Evolutionary conservation across 2,113 vertebrate genomes (phyloP), one percentile per base, ranked within the genome.

Genomic region (Carlito syrichta): DNA sequence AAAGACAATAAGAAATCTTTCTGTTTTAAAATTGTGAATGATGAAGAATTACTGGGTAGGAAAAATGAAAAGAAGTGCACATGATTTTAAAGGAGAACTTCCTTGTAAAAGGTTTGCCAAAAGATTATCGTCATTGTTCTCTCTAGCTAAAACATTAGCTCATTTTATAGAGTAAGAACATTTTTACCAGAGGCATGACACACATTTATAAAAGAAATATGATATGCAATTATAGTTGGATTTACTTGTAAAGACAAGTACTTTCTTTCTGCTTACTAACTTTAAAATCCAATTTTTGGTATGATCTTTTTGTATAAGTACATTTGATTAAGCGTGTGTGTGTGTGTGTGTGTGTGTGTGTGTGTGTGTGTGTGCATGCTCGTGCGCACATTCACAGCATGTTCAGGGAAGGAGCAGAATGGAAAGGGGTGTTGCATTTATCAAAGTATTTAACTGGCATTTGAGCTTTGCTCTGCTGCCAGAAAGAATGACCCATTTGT

Each of bases 401-500:
- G 60, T 69, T 66, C 58, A 90, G 60, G 83, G 20, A 93, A 89
- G 48, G 69, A 87, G 54, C n/a, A 62, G 71, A 38, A 93, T 84
- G 76, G 84, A 96, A 92, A 38, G 52, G 82, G 60, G 54, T 19
- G 0, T 77, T 90, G 62, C 94, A 96, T 98, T 96, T 97, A 95
- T 98, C 97, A 98, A 97, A 98, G 97, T 94, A 96, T 95, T 69
- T 54, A 97, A 96, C 95, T 97, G 79, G 96, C 96, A 96, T 97
- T 98, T 98, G 97, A 97, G 98, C 96, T 98, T 97, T 97, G 96
- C 86, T 98, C 96, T 81, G 43, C 95, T 95, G 96, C 96, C 96
- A 98, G 88, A 96, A 93, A 97, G 97, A 98, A 98, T 97, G 98
- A 98, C 98, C 97, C 98, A 98, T 98, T 98, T 98, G 97, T 97